These are phyloP conservation scores for Polietes domitor DNA, from an alignment of 2,888 invertebrate genomes.

Conservation along the genomic window DNA sequence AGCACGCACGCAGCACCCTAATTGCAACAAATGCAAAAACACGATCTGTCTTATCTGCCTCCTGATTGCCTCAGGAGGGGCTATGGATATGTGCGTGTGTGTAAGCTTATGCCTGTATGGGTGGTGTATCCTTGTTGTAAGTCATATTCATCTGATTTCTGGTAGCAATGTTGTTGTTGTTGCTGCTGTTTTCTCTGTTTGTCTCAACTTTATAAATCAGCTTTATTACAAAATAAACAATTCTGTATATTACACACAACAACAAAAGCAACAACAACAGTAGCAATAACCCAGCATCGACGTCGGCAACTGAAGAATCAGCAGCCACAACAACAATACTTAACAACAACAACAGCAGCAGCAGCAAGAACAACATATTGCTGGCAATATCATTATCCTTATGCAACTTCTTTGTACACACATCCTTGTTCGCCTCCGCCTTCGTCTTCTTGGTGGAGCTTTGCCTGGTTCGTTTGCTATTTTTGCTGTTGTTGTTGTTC, in stretches of 20 bases:
- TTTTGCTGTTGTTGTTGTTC: constrained; percentile 41
- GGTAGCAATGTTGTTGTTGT: background rate
- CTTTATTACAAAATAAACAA: constrained; percentile 67
- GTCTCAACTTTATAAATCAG: constrained; percentile 65
- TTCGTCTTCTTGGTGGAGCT: background rate
- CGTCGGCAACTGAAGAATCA: background rate
- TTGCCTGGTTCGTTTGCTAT: constrained; percentile 5
- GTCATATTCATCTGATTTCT: constrained; percentile 30
- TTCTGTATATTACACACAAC: constrained; percentile 27
- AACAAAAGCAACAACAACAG: background rate
- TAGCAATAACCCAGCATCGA: background rate
- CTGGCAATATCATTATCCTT: constrained; percentile 59
- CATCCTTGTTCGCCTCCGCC: too few relatives aligned
- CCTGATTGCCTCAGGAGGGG: background rate
- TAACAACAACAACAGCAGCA: background rate
- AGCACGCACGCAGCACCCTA: background rate
- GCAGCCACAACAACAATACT: constrained; percentile 2
- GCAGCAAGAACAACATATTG: constrained; percentile 49
- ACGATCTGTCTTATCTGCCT: constrained; percentile 14
- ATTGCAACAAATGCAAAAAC: background rate
- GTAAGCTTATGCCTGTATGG: background rate
- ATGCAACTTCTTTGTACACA: background rate
- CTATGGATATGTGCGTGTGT: background rate
- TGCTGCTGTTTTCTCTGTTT: constrained; percentile 41
- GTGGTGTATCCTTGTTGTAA: background rate